Evolutionary conservation across 2,888 invertebrate genomes (phyloP).

Genomic region (Abscondita cerata): DNA sequence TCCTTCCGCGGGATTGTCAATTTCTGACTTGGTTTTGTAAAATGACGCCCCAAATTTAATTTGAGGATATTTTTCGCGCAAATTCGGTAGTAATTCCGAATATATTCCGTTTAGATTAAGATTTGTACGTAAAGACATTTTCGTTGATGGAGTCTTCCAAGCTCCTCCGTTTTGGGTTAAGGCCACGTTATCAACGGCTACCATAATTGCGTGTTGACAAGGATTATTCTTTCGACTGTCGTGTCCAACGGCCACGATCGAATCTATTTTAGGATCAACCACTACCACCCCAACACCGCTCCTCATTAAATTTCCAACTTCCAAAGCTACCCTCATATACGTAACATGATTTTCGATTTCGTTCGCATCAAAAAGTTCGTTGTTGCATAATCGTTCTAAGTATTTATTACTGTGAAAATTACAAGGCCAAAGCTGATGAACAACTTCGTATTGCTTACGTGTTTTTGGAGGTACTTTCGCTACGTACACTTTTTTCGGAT

Average conservation of each 20-base stretch:
- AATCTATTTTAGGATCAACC: constrained; percentile 73
- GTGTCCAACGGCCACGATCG: constrained; percentile 72
- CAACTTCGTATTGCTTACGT: constrained; percentile 69
- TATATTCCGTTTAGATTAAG: constrained; percentile 58
- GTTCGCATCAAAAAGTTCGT: constrained; percentile 64
- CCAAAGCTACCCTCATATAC: constrained; percentile 67
- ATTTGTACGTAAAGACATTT: background rate
- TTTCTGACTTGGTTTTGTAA: constrained; percentile 54
- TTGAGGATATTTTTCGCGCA: constrained; percentile 53
- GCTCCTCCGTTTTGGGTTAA: constrained; percentile 81
- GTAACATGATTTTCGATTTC: constrained; percentile 65
- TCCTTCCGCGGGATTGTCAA: constrained; percentile 56
- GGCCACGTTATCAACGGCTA: constrained; percentile 86
- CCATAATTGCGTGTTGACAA: constrained; percentile 83
- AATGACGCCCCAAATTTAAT: constrained; percentile 61
- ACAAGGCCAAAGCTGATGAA: constrained; percentile 76
- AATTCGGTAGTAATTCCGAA: constrained; percentile 52
- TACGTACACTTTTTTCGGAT: constrained; percentile 64
- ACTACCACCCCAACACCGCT: constrained; percentile 65
- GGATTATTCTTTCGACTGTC: constrained; percentile 69
- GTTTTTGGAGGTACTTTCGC: constrained; percentile 69
- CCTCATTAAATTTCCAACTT: constrained; percentile 57
- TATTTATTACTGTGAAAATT: constrained; percentile 84
- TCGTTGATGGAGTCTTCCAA: constrained; percentile 58
- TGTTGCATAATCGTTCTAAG: constrained; percentile 71